These are phyloP conservation scores for Pemphredon lugubris DNA, from an alignment of 2,888 invertebrate species.

Conservation along the genomic window DNA sequence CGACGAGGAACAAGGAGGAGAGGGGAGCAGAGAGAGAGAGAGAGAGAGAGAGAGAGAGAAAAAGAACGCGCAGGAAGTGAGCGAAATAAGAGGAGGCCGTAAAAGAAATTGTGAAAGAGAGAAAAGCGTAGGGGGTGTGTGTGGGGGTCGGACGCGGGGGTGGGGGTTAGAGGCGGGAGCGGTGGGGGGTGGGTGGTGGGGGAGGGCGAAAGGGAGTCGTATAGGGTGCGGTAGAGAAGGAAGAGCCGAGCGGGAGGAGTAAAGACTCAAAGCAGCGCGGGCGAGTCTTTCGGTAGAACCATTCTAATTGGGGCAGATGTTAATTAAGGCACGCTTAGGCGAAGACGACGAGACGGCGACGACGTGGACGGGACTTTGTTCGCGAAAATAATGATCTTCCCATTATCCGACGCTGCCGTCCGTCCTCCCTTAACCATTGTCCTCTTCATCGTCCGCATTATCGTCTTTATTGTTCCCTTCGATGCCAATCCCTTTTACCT, in stretches of 20 bases:
- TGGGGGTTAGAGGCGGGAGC: background rate
- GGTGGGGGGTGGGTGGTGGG: background rate
- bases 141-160: background rate
- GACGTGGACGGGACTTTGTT: constrained; percentile 76
- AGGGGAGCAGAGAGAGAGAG: background rate
- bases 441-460: constrained; percentile 77
- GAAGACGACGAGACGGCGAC: constrained; percentile 64
- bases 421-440: constrained; percentile 76
- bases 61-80: constrained; percentile 28
- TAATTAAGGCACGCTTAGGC: constrained; percentile 73
- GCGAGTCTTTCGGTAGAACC: constrained; percentile 60
- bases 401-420: constrained; percentile 73
- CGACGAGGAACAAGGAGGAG: constrained; percentile 24
- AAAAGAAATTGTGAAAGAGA: constrained; percentile 1
- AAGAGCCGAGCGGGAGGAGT: constrained; percentile 8
- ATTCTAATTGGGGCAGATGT: constrained; percentile 75
- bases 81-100: constrained; percentile 14
- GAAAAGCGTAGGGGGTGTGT: background rate
- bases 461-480: constrained; percentile 73
- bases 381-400: constrained; percentile 79
- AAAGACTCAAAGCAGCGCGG: constrained; percentile 51
- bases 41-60: background rate
- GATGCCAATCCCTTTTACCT: constrained; percentile 34
- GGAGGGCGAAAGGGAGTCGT: constrained; percentile 5
- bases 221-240: constrained; percentile 15